These are phyloP conservation scores for Platalea minor DNA, from an alignment of 2,797 vertebrate species.

Conservation along the genomic window DNA sequence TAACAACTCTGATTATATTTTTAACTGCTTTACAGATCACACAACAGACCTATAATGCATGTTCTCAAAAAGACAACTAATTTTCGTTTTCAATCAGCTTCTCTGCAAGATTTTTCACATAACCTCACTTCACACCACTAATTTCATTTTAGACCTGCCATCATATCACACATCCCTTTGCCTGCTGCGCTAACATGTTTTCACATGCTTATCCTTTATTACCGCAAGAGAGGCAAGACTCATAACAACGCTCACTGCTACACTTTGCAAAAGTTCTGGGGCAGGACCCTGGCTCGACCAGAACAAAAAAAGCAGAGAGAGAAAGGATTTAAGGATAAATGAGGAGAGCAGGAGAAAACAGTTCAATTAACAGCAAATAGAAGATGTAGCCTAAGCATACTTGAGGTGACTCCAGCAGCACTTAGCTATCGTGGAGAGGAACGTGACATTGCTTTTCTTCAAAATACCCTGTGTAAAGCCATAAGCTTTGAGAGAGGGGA, in stretches of 20 bases:
- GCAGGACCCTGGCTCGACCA: not conserved
- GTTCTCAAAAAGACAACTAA: conserved; percentile 60
- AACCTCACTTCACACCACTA: conserved; percentile 64
- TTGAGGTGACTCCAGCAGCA: not conserved
- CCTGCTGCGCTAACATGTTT: conserved; percentile 75
- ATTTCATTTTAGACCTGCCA: conserved; percentile 69
- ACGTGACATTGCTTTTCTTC: not conserved
- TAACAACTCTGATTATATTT: conserved; percentile 42
- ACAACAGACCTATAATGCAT: not conserved
- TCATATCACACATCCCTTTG: conserved; percentile 58
- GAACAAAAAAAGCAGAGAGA: conserved; percentile 20
- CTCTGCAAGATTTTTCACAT: conserved; percentile 72
- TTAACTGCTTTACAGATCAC: conserved; percentile 42
- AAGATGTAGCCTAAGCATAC: not conserved
- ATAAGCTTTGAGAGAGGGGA: not conserved
- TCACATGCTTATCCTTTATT: conserved; percentile 71
- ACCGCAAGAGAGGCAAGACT: conserved; percentile 40
- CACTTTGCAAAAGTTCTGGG: conserved; percentile 48
- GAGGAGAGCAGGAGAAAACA: not conserved
- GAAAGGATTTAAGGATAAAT: not conserved
- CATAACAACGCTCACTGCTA: conserved; percentile 29
- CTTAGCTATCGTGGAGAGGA: not conserved
- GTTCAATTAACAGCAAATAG: not conserved
- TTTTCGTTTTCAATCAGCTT: conserved; percentile 76
- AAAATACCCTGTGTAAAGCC: not conserved